Base-by-base conservation (phyloP, 2,113 vertebrate species). In the Neoarius graeffei region DNA sequence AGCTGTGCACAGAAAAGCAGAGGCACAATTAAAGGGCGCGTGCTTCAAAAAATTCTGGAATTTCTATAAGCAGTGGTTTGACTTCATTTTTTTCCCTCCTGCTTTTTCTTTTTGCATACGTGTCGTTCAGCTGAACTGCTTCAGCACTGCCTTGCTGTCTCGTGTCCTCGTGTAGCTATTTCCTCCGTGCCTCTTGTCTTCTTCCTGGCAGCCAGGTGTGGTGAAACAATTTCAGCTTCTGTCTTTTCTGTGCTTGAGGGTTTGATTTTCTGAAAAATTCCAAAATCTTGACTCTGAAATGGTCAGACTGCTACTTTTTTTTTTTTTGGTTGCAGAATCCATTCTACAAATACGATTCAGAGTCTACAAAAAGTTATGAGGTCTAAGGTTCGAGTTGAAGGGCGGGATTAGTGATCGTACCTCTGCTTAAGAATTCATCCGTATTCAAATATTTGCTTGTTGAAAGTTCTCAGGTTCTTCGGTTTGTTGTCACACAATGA, bases 51-150 rank as follows among this genome's bases (percentile, higher is more conserved):
- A 19, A n/a, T 7, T 3, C 35, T 30, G 54, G 76, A 56, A 42
- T 83, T 66, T 52, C 23, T 89, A 48, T 35, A 56, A 76, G 57
- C 48, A 54, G 74, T 54, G 23, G n/a, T 77, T 20, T 10, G 19
- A 81, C 20, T 19, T 30, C 20, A 80, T 27, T 59, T 69, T 35
- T 76, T 56, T 25, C 50, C 23, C 56, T 25, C 30, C 35, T 48
- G 71, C 59, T 73, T 35, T 74, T 23, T 80, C 48, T n/a, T 57
- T 82, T 5, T 85, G 83, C 56, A 83, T 87, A 87, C 86, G 86
- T 85, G 83, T 81, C 42, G 77, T 64, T 76, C 71, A 42, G n/a
- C 69, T 15, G 42, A n/a, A 35, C 62, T 48, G 30, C 50, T 69
- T 87, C 85, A 56, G 60, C 57, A n/a, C 67, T 62, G 54, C 35